These are phyloP conservation scores for Dicyrtoma fusca DNA, from an alignment of 2,888 invertebrate species.

Conservation along the genomic window DNA sequence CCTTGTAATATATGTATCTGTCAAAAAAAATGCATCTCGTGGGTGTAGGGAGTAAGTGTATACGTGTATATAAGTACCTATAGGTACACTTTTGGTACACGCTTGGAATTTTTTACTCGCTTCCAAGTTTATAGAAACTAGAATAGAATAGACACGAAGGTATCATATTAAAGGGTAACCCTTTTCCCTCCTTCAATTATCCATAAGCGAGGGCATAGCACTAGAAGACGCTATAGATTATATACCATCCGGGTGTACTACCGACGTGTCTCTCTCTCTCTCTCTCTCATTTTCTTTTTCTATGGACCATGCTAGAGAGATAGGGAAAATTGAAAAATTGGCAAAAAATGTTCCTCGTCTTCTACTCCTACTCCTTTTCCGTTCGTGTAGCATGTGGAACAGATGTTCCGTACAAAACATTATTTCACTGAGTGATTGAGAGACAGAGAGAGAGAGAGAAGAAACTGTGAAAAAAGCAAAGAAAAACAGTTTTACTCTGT, in stretches of 20 bases:
- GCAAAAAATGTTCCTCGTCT: constrained; percentile 23
- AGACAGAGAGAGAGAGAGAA: constrained; percentile 6
- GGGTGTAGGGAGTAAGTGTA: not conserved
- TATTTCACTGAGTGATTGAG: not conserved
- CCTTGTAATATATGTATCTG: constrained; percentile 1
- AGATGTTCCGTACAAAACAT: constrained; percentile 9
- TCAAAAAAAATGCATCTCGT: not conserved
- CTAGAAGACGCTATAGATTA: too few relatives aligned
- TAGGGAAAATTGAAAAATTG: constrained; percentile 26
- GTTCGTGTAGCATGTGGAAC: constrained; percentile 32
- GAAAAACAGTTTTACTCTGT: constrained; percentile 15
- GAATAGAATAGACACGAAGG: too few relatives aligned
- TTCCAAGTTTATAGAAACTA: too few relatives aligned
- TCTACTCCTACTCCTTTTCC: not conserved
- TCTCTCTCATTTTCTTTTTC: constrained; percentile 1
- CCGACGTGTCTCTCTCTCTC: constrained; percentile 1
- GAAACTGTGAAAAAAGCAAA: constrained; percentile 8
- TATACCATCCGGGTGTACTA: not conserved
- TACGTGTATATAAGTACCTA: too few relatives aligned
- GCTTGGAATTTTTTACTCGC: too few relatives aligned
- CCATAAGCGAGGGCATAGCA: not conserved
- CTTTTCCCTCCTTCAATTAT: constrained; percentile 18
- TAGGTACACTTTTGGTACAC: too few relatives aligned
- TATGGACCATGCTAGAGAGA: not conserved
- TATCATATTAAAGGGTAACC: constrained; percentile 5